Percentiles rank a stretch among this genome's conserved stretches.
These are phyloP conservation scores for Pterocles orientalis DNA, from an alignment of 2,113 vertebrate species.

Conservation along the genomic window DNA sequence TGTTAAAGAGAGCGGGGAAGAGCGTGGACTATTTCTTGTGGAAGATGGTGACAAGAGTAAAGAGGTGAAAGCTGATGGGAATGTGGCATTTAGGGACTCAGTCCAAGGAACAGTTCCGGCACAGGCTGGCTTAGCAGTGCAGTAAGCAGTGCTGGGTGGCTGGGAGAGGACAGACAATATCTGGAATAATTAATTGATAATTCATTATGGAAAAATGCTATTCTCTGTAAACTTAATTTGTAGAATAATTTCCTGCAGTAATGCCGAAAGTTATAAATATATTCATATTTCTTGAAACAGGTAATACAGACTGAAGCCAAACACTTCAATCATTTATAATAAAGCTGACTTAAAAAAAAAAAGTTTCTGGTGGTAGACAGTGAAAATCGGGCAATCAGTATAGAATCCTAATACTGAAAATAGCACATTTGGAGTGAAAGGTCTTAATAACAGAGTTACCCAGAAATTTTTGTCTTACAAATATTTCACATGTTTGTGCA, in stretches of 20 bases:
- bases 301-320: neutral
- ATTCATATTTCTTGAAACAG: neutral
- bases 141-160: constrained; percentile 23
- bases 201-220: constrained; percentile 54
- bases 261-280: constrained; percentile 17
- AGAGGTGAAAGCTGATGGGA: constrained; percentile 1
- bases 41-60: constrained; percentile 45
- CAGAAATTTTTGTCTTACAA: neutral
- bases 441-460: neutral
- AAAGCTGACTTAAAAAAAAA: neutral
- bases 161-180: constrained; percentile 19
- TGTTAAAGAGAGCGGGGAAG: neutral
- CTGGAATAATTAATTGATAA: constrained; percentile 71
- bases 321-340: neutral
- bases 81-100: neutral
- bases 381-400: neutral
- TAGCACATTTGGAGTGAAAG: neutral
- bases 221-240: constrained; percentile 46
- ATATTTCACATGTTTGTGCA: constrained; percentile 8
- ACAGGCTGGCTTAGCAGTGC: neutral
- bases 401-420: neutral
- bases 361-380: neutral
- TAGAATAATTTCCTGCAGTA: constrained; percentile 32
- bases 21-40: neutral
- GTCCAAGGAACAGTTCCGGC: constrained; percentile 40